Conservation (phyloP, 2,888 invertebrate genomes). For the Seladonia tumulorum region DNA sequence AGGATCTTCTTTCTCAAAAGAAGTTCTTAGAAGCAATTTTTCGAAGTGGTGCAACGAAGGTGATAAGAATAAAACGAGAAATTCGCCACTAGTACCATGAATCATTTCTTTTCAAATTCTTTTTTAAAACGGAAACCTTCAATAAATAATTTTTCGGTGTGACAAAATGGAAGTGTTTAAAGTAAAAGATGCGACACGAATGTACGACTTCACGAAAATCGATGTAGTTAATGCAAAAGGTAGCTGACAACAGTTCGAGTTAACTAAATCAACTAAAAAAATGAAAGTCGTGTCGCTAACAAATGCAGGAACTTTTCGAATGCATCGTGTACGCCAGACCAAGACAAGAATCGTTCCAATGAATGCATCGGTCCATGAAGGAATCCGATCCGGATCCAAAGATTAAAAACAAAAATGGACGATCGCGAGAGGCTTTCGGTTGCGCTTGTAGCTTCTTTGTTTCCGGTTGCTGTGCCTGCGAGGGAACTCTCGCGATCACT, state of each 20-base stretch:
- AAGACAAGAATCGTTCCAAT: background rate
- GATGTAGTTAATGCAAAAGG: no score
- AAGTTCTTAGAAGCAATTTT: no score
- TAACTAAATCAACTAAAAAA: background rate
- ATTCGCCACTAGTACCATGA: no score
- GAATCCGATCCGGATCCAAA: background rate
- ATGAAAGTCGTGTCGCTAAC: background rate
- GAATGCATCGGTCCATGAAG: background rate
- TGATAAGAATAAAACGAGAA: no score
- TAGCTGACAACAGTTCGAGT: background rate
- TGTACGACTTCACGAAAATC: background rate
- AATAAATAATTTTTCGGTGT: no score
- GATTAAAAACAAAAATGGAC: background rate
- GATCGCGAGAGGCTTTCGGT: slow-evolving; percentile 51
- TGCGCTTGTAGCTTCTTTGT: slow-evolving; percentile 30
- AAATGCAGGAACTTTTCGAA: background rate
- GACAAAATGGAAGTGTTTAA: no score
- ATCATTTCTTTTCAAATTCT: no score
- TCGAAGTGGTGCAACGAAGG: no score
- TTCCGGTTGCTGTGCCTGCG: slow-evolving; percentile 48
- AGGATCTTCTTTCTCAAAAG: no score
- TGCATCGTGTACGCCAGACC: background rate
- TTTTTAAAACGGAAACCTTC: background rate
- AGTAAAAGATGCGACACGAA: background rate
- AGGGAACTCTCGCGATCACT: slow-evolving; percentile 55